Evolutionary conservation across 1,140 invertebrate genomes (phyloP).

Genomic region (Eupristina koningsbergeri): DNA sequence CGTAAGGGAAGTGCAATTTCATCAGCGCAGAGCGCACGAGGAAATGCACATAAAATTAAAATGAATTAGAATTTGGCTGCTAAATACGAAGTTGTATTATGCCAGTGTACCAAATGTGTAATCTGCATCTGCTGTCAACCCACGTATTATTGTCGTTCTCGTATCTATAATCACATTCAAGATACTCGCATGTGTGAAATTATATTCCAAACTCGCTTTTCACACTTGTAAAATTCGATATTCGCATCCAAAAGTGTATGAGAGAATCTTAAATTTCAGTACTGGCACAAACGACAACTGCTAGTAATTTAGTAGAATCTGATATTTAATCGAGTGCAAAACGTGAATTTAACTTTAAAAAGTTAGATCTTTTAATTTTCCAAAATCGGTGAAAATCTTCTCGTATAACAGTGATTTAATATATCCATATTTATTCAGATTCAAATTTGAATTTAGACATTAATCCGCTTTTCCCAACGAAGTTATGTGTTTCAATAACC

Average conservation of each 20-base stretch:
- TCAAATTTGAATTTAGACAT: neutral
- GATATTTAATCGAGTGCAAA: too few species aligned
- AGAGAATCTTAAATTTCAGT: neutral
- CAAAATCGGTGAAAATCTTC: neutral
- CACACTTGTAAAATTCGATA: neutral
- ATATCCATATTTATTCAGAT: neutral
- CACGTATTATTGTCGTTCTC: slow-evolving; percentile 23
- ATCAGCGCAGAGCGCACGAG: slow-evolving; percentile 17
- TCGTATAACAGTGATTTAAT: neutral
- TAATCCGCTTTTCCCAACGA: neutral
- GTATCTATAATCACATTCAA: neutral
- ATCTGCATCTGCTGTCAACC: slow-evolving; percentile 19
- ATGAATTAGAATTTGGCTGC: slow-evolving; percentile 13
- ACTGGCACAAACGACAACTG: neutral
- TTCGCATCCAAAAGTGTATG: neutral
- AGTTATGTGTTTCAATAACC: neutral
- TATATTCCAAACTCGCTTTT: neutral
- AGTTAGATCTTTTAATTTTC: too few species aligned
- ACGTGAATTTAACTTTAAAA: too few species aligned
- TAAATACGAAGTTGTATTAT: slow-evolving; percentile 9
- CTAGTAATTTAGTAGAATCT: too few species aligned
- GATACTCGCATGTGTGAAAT: neutral
- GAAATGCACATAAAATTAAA: slow-evolving; percentile 45
- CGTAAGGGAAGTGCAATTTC: neutral
- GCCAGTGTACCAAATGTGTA: slow-evolving; percentile 7